These are phyloP conservation scores for Axea sp. DNA, from an alignment of 2,888 invertebrate species.

Conservation along the genomic window DNA sequence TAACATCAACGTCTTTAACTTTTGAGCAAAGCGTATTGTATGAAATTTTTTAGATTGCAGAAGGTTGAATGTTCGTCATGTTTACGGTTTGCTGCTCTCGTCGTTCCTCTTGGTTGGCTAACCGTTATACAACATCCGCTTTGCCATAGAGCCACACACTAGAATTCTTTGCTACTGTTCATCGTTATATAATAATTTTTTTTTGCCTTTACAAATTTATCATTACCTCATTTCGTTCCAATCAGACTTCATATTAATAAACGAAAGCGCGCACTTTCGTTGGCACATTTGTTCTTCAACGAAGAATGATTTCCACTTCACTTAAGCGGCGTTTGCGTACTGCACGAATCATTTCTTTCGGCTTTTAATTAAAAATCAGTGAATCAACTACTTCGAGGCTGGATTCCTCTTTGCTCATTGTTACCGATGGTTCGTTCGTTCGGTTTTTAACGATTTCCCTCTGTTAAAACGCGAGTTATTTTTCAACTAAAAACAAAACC, in stretches of 20 bases:
- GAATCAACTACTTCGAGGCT: no score
- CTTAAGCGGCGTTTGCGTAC: no score
- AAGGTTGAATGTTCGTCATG: constrained; percentile 73
- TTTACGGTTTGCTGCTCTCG: constrained; percentile 77
- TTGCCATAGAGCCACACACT: constrained; percentile 74
- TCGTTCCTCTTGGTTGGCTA: constrained; percentile 79
- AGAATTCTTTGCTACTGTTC: constrained; percentile 76
- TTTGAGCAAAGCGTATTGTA: constrained; percentile 42
- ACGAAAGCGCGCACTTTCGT: constrained; percentile 16
- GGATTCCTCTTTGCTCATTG: no score
- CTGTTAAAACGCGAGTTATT: no score
- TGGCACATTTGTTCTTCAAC: constrained; percentile 10
- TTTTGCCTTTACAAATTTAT: constrained; percentile 69
- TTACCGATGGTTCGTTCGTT: no score
- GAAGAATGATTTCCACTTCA: no score
- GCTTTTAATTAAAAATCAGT: no score
- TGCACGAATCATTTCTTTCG: no score
- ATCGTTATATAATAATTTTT: constrained; percentile 76
- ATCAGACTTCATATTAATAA: constrained; percentile 8
- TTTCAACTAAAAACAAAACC: no score
- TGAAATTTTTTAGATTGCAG: constrained; percentile 53
- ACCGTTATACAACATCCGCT: constrained; percentile 80
- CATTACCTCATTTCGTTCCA: constrained; percentile 46
- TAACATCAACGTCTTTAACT: constrained; percentile 19
- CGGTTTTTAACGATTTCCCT: no score